Evolutionary conservation across 2,113 vertebrate genomes (phyloP).

Genomic region (Hippoglossus stenolepis): DNA sequence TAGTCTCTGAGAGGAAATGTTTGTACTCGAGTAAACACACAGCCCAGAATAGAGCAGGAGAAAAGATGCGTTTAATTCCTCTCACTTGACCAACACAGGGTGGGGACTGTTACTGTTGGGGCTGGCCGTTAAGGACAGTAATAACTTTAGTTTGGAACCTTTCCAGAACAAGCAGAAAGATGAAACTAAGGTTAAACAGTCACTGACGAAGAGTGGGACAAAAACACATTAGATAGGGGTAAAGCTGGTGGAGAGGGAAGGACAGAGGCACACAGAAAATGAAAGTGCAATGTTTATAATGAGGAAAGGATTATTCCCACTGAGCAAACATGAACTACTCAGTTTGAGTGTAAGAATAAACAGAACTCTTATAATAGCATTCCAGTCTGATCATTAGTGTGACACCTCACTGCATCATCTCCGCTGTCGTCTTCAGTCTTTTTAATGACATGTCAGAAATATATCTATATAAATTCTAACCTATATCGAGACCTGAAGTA

Average conservation of each 20-base stretch:
- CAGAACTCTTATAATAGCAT: conserved; percentile 19
- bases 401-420: conserved; percentile 43
- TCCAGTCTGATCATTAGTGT: conserved; percentile 4
- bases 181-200: conserved; percentile 7
- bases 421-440: neutral
- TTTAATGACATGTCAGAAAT: conserved; percentile 1
- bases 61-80: conserved; percentile 31
- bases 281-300: conserved; percentile 22
- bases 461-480: neutral
- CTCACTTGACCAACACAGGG: conserved; percentile 6
- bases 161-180: conserved; percentile 17
- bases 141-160: neutral
- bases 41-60: conserved; percentile 38
- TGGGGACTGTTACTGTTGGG: neutral
- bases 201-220: neutral
- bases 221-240: neutral
- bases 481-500: neutral
- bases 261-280: neutral
- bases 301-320: conserved; percentile 36
- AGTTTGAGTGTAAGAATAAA: conserved; percentile 27
- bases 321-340: conserved; percentile 35
- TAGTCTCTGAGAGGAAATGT: neutral
- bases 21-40: conserved; percentile 38
- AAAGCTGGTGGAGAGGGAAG: conserved; percentile 12
- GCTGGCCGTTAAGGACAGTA: neutral